Percentiles rank a stretch among this genome's conserved stretches.
Conservation (phyloP, 2,888 invertebrate genomes). For the Dexiosoma caninum region DNA sequence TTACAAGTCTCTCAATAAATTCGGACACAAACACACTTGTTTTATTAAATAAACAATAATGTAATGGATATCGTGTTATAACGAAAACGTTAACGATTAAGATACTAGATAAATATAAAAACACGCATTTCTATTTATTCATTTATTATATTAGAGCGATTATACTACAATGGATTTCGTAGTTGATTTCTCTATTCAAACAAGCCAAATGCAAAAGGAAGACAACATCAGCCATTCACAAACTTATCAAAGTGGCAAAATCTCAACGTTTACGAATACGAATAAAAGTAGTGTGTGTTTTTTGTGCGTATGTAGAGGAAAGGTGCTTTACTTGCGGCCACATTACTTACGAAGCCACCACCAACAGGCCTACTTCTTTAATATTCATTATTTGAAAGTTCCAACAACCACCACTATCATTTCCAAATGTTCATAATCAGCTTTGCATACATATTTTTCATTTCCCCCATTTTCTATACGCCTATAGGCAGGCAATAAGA, state of each 20-base stretch:
- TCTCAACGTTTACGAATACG: no score
- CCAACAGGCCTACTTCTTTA: conserved; percentile 8
- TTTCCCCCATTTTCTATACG: conserved; percentile 9
- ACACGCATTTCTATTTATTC: conserved; percentile 45
- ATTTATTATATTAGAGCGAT: conserved; percentile 3
- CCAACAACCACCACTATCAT: neutral
- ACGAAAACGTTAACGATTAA: conserved; percentile 50
- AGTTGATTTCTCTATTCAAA: conserved; percentile 1
- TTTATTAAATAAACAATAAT: conserved; percentile 38
- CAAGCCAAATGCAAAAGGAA: conserved; percentile 1
- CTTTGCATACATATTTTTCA: neutral
- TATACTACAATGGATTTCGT: neutral
- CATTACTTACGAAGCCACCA: conserved; percentile 3
- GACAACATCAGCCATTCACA: neutral
- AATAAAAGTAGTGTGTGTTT: no score
- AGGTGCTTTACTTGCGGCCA: neutral
- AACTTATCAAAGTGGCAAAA: conserved; percentile 35
- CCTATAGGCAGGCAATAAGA: conserved; percentile 52
- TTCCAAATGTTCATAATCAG: neutral
- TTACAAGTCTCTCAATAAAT: neutral
- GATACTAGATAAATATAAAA: conserved; percentile 54
- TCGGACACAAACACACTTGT: neutral
- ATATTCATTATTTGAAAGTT: neutral
- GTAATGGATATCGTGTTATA: conserved; percentile 46
- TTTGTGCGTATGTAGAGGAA: neutral